These are phyloP conservation scores for Rhinichthys klamathensis DNA, from an alignment of 2,113 vertebrate species.

Conservation along the genomic window DNA sequence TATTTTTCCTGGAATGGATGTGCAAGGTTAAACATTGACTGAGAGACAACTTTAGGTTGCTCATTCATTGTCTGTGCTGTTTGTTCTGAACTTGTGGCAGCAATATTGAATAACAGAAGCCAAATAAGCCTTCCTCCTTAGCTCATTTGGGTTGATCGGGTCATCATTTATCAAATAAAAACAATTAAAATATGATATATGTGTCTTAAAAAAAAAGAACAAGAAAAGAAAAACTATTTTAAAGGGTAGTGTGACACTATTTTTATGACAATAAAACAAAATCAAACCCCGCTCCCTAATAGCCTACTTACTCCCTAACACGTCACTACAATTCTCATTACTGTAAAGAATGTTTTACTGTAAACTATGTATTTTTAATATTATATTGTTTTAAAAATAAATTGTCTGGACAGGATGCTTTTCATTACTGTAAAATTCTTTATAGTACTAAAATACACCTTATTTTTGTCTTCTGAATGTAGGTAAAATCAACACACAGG, in stretches of 20 bases:
- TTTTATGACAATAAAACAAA: neutral
- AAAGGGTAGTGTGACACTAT: neutral
- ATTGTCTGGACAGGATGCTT: no score
- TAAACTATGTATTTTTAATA: no score
- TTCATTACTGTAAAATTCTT: no score
- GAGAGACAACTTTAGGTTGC: neutral
- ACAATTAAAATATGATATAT: neutral
- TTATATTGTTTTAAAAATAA: no score
- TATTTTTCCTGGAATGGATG: neutral
- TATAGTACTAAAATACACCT: no score
- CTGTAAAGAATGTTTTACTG: no score
- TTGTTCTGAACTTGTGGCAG: neutral
- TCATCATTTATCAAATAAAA: neutral
- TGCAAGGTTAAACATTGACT: conserved; percentile 9
- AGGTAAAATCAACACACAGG: no score
- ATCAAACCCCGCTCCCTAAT: no score
- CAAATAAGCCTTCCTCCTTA: conserved; percentile 1
- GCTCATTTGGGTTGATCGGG: neutral
- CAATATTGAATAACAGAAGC: neutral
- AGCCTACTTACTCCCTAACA: neutral
- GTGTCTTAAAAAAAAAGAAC: neutral
- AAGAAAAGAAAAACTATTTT: neutral
- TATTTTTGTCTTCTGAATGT: no score
- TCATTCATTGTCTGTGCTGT: neutral
- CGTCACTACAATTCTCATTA: neutral